Conservation (phyloP, 2,113 vertebrate species). For the Callaeas wilsoni region DNA sequence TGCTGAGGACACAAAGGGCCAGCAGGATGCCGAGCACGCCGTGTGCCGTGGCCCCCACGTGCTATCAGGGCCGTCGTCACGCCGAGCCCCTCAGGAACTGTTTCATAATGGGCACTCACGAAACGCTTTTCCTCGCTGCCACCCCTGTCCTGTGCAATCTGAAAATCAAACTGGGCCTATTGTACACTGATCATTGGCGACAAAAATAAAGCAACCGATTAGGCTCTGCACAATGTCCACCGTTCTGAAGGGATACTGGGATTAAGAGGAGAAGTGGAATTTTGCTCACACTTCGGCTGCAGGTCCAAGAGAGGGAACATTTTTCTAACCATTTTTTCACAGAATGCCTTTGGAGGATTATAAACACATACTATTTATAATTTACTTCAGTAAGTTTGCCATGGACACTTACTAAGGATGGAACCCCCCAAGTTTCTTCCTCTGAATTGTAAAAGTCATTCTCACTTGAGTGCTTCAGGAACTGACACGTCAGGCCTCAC, state of each 20-base stretch:
- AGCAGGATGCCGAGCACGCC: neutral
- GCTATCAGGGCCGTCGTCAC: neutral
- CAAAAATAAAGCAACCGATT: neutral
- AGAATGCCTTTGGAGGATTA: neutral
- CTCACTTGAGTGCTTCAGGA: neutral
- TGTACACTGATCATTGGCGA: neutral
- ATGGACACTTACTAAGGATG: neutral
- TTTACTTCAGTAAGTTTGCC: neutral
- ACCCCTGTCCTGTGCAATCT: neutral
- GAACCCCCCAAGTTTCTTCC: neutral
- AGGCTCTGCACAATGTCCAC: neutral
- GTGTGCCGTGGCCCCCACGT: rapidly evolving
- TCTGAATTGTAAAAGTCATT: neutral
- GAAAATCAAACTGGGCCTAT: neutral
- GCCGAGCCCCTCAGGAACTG: neutral
- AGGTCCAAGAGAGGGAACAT: neutral
- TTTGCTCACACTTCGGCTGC: neutral
- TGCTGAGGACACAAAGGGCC: neutral
- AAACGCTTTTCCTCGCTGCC: neutral
- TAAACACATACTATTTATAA: neutral
- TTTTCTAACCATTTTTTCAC: neutral
- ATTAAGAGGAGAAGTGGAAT: neutral
- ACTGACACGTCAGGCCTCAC: neutral
- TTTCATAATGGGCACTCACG: too few species aligned
- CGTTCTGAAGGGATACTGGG: neutral